These are phyloP conservation scores for Catonia carolina DNA, from an alignment of 2,888 invertebrate species.

Conservation along the genomic window DNA sequence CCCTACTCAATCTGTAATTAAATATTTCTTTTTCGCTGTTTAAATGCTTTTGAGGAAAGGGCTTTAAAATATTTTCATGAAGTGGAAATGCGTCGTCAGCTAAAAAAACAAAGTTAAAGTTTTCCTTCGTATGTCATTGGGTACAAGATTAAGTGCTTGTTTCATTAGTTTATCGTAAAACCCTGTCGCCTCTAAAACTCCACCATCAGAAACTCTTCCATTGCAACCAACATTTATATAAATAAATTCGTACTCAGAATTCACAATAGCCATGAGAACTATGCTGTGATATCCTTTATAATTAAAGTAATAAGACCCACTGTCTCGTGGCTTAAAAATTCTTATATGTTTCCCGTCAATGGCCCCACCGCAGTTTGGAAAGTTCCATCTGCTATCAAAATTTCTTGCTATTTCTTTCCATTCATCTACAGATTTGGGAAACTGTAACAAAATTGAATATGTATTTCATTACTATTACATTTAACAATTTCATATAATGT, in stretches of 20 bases:
- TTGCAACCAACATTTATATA: constrained; percentile 24
- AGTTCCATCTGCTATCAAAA: constrained; percentile 22
- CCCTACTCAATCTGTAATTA: too few relatives aligned
- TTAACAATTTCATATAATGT: too few relatives aligned
- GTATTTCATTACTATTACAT: too few relatives aligned
- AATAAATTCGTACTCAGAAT: constrained; percentile 24
- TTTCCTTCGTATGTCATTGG: too few relatives aligned
- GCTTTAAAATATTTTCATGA: too few relatives aligned
- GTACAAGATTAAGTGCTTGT: constrained; percentile 24
- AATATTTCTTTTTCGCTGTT: too few relatives aligned
- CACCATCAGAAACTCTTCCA: constrained; percentile 21
- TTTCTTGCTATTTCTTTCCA: constrained; percentile 23
- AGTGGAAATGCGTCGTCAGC: too few relatives aligned
- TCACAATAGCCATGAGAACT: constrained; percentile 28
- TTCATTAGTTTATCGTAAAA: constrained; percentile 24
- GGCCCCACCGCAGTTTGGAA: constrained; percentile 22
- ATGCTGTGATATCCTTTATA: constrained; percentile 31
- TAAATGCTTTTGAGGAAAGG: too few relatives aligned
- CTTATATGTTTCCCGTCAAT: constrained; percentile 24
- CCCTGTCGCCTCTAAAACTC: constrained; percentile 24
- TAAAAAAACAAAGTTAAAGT: too few relatives aligned
- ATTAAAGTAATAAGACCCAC: constrained; percentile 29
- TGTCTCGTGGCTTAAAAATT: constrained; percentile 27
- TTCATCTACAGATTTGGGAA: constrained; percentile 26
- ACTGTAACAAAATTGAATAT: constrained; percentile 22